Base-by-base conservation (phyloP, 1,140 invertebrate genomes). In the Diplogasteroides magnus region DNA sequence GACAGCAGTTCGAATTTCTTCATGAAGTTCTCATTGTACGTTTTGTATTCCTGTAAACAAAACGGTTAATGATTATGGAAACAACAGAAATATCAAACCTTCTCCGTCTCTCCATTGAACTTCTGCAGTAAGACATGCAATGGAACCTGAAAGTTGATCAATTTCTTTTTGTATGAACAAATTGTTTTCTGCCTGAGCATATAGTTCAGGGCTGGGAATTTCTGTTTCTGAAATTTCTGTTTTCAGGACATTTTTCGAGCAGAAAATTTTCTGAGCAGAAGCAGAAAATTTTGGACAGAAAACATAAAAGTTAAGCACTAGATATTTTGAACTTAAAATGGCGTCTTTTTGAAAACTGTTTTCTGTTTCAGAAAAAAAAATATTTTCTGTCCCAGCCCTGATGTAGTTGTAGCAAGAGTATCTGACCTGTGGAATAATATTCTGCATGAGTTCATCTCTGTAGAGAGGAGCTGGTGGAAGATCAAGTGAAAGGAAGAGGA, bases 1-100 rank as follows among this genome's bases (percentile, higher is more conserved):
- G 90, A 87, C 0, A 91, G 93, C 29, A 99, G 91, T 86, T 98
- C 92, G 86, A 98, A 99, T 77, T 92, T 87, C 82, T 97, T 98
- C 85, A 98, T 86, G 80, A 94, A 94, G 81, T 96, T 97, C 82
- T 98, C 96, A 83, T 98, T 98, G 83, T 97, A 97, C 0, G 95
- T 98, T 86, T 98, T 98, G 83, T 98, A 98, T 83, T 99, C 97
- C 72, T 80, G 48, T 71, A 79, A 63, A 56, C 2, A 15, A 64
- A 15, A 26, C 15, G 19, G 13, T 31, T 19, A 67, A 74, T 57
- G 13, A 25, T 28, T 2, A 32, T 56, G 26, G 13, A 2, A 2
- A 64, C 15, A 67, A 1, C 75, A 32, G 71, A 26, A 15, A n/a
- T 29, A 63, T 29, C 59, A 26, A 60, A 78, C 77, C 83, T 97